phyloP scores from a whole-genome alignment of 1,140 invertebrate genomes.

The Oryzaephilus surinamensis region DNA sequence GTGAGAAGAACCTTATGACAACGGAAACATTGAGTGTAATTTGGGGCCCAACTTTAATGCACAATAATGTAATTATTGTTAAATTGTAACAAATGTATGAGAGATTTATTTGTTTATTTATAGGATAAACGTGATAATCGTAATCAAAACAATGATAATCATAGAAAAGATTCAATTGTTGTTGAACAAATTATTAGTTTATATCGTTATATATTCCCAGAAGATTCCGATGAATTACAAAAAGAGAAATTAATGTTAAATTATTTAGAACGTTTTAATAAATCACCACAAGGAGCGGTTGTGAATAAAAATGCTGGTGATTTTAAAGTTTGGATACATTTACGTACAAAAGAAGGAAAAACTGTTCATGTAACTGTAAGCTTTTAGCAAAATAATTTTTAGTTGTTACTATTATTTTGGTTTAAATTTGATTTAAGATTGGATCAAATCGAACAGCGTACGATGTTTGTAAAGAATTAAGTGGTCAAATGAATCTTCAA shows the following conservation, averaged over 20 bases:
- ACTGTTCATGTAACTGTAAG: slow-evolving; percentile 53
- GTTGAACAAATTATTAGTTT: slow-evolving; percentile 31
- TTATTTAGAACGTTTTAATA: slow-evolving; percentile 52
- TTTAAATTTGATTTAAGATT: slow-evolving; percentile 42
- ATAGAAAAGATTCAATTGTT: slow-evolving; percentile 22
- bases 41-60: slow-evolving; percentile 75
- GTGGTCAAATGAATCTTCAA: slow-evolving; percentile 47
- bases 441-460: slow-evolving; percentile 65
- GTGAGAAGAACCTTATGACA: slow-evolving; percentile 65
- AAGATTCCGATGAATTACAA: slow-evolving; percentile 46
- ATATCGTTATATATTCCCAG: slow-evolving; percentile 49
- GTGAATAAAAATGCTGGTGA: slow-evolving; percentile 61
- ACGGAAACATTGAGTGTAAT: slow-evolving; percentile 71
- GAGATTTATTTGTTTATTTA: slow-evolving; percentile 4
- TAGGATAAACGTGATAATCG: slow-evolving; percentile 18
- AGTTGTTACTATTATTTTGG: not conserved
- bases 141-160: slow-evolving; percentile 9
- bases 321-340: slow-evolving; percentile 69
- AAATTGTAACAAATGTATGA: too few relatives aligned
- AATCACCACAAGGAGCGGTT: slow-evolving; percentile 30
- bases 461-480: slow-evolving; percentile 58
- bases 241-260: slow-evolving; percentile 60
- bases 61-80: slow-evolving; percentile 43
- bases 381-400: slow-evolving; percentile 9
- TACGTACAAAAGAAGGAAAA: slow-evolving; percentile 44